These are phyloP conservation scores for Coremacera marginata DNA, from an alignment of 2,888 invertebrate species.

Conservation along the genomic window DNA sequence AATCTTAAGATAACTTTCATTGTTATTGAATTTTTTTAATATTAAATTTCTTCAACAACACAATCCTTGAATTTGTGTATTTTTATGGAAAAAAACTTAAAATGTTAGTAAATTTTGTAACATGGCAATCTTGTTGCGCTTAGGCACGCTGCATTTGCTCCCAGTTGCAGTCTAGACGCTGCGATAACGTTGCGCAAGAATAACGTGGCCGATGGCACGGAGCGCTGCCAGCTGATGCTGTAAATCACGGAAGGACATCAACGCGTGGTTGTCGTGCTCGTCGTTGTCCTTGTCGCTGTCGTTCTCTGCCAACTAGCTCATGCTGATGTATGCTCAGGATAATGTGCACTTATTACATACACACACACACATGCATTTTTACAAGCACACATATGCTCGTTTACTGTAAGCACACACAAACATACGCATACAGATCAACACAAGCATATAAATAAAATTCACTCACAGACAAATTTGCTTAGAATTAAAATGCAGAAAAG, in stretches of 20 bases:
- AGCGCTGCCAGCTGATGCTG: slow-evolving; percentile 44
- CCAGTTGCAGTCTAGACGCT: slow-evolving; percentile 59
- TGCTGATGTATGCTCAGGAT: slow-evolving; percentile 2
- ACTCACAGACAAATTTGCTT: slow-evolving; percentile 30
- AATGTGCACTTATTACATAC: neutral
- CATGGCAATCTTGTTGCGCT: neutral
- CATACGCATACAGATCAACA: neutral
- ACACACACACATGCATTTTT: neutral
- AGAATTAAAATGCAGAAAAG: slow-evolving; percentile 27
- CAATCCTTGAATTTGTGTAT: too few relatives aligned
- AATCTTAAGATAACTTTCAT: neutral
- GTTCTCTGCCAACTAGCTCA: neutral
- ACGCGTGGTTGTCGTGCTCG: slow-evolving; percentile 49
- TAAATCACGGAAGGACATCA: slow-evolving; percentile 62
- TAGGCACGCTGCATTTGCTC: slow-evolving; percentile 47
- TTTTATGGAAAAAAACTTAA: neutral
- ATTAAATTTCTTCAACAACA: too few relatives aligned
- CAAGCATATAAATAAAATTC: neutral
- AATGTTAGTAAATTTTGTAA: neutral
- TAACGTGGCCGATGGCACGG: slow-evolving; percentile 9
- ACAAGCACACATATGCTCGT: neutral
- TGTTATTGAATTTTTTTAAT: neutral
- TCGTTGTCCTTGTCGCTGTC: neutral
- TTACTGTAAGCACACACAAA: neutral
- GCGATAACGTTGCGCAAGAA: slow-evolving; percentile 49